Conservation (phyloP, 2,888 invertebrate genomes). For the Caenorhabditis sinica region DNA sequence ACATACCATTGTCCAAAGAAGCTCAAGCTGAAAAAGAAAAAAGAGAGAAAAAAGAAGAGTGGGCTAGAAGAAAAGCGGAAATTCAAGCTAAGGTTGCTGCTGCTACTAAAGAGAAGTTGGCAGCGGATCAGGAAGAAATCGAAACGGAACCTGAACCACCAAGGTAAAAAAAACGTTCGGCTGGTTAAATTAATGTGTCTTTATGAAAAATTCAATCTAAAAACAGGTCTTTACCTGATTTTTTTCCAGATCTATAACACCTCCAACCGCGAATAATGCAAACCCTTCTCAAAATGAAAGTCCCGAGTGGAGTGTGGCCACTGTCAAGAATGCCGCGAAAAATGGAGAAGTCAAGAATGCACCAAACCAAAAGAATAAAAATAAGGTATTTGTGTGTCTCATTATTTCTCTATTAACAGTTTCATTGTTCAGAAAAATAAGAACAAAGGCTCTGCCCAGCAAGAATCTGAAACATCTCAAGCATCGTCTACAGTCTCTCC, state of each 20-base stretch:
- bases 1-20: constrained; percentile 64
- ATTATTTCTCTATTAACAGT: not conserved
- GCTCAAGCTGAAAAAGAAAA: constrained; percentile 57
- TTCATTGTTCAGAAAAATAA: constrained; percentile 40
- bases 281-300: not conserved
- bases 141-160: not conserved
- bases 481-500: not conserved
- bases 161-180: not conserved
- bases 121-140: not conserved
- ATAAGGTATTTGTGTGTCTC: constrained; percentile 42
- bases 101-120: constrained; percentile 25
- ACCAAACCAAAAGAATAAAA: constrained; percentile 45
- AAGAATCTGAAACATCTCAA: not conserved
- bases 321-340: constrained; percentile 21
- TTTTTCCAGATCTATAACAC: constrained; percentile 13
- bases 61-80: constrained; percentile 64
- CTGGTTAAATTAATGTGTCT: too few relatives aligned
- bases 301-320: constrained; percentile 42
- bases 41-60: constrained; percentile 52
- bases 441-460: constrained; percentile 1
- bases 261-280: constrained; percentile 4
- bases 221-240: not conserved
- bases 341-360: not conserved
- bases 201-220: not conserved
- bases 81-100: constrained; percentile 58